Percentiles rank a stretch among this genome's conserved stretches.
These are phyloP conservation scores for Rhodinocichla rosea DNA, from an alignment of 2,113 vertebrate species.

Conservation along the genomic window DNA sequence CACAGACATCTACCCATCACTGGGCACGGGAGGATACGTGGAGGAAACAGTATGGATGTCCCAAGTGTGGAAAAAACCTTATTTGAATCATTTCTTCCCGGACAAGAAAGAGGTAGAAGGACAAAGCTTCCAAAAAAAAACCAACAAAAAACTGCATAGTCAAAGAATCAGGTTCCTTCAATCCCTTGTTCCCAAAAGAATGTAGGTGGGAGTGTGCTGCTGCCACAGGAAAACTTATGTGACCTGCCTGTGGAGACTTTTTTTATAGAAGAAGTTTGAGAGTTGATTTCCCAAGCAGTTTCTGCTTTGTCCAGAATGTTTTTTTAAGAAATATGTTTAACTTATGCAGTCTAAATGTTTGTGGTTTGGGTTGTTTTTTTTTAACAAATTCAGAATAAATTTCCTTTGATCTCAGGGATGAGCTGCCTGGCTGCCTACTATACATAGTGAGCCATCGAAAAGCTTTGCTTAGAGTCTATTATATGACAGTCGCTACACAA, in stretches of 20 bases:
- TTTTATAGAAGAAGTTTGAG: neutral
- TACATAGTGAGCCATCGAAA: neutral
- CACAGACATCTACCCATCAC: neutral
- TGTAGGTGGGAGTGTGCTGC: neutral
- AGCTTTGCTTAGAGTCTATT: neutral
- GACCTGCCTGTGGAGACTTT: neutral
- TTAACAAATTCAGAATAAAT: neutral
- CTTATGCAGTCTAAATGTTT: neutral
- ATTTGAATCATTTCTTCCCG: neutral
- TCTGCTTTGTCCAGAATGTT: neutral
- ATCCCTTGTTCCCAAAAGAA: neutral
- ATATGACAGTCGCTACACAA: neutral
- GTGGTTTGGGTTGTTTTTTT: accelerated
- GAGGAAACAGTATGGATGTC: neutral
- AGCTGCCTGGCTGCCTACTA: neutral
- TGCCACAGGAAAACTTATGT: accelerated
- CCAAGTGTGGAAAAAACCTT: neutral
- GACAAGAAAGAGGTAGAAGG: neutral
- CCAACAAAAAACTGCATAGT: too few species aligned
- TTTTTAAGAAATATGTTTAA: neutral
- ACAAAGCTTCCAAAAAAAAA: neutral
- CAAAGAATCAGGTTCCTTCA: neutral
- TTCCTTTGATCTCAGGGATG: neutral
- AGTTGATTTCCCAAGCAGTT: neutral
- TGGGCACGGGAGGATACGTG: accelerated